Base-by-base conservation (phyloP, 2,888 invertebrate genomes). In the Lasioglossum calceatum region DNA sequence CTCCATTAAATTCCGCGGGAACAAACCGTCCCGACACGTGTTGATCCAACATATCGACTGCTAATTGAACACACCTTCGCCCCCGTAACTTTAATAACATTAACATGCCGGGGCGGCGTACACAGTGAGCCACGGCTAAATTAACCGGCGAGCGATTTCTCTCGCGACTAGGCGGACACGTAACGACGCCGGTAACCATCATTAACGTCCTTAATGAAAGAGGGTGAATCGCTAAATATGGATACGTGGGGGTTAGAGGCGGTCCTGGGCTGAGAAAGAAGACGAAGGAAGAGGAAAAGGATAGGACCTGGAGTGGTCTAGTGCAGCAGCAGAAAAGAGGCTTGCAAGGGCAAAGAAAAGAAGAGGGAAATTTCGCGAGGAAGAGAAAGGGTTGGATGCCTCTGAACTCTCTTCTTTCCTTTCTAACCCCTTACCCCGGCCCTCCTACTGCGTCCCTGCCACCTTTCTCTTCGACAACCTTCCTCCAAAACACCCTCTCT, bases 161-260 rank as follows among this genome's bases (percentile, higher is more conserved):
- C 73, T 42, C 74, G 73, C 82, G 80, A 76, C 72, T 79, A 80
- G 76, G 82, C 73, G 76, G 75, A 64, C 79, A 77, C n/a, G 81
- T 76, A 82, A 84, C 75, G 76, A 80, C 50, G 82, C 80, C 80
- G 88, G 91, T 91, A 92, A 92, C 92, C 91, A 88, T 93, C 92
- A 91, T 92, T 93, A 92, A 92, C 90, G 90, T 91, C 85, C 91
- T 91, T 93, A 93, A 93, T 93, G 93, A 94, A 93, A 93, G 90
- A 90, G 92, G 90, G 88, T 91, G 93, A 93, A 93, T 92, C 89
- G 90, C 91, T 93, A 92, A 94, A 90, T 91, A 89, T 90, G 92
- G 79, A 91, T 92, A 92, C 85, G 87, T 81, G 88, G 89, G 54
- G 23, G 23, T 23, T 23, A 2, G 54, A 8, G 23, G 8, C 54